Percentiles rank a stretch among this genome's conserved stretches.
Conservation (phyloP, 1,140 invertebrate genomes). For the Anthonomus grandis region DNA sequence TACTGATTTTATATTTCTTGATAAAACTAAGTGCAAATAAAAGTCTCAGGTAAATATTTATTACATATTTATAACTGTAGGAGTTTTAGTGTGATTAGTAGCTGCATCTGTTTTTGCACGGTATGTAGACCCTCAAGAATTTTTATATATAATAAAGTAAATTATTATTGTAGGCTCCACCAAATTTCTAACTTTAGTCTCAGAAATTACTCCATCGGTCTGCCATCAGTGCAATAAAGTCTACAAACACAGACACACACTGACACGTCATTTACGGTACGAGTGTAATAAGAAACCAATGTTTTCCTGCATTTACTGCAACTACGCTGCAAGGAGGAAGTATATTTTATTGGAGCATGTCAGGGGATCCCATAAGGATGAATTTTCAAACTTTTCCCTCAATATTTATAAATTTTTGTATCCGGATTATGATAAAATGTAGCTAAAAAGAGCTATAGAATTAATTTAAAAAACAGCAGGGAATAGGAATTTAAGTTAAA, state of each 20-base stretch:
- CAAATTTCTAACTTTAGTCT: too few relatives aligned
- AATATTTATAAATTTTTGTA: constrained; percentile 24
- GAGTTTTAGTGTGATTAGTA: too few relatives aligned
- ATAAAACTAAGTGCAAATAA: too few relatives aligned
- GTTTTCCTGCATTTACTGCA: constrained; percentile 74
- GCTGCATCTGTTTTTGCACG: constrained; percentile 4
- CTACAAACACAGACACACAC: constrained; percentile 50
- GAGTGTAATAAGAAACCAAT: constrained; percentile 50
- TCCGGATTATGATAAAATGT: constrained; percentile 9
- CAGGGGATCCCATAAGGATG: constrained; percentile 11
- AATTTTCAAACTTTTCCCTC: constrained; percentile 15
- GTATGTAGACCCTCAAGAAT: constrained; percentile 1
- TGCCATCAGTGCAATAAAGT: constrained; percentile 26
- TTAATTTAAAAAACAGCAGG: too few relatives aligned
- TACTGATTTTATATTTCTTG: too few relatives aligned
- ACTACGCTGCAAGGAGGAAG: constrained; percentile 19
- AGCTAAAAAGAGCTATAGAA: too few relatives aligned
- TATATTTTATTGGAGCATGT: constrained; percentile 24
- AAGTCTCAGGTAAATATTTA: too few relatives aligned
- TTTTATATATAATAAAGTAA: too few relatives aligned
- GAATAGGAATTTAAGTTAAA: too few relatives aligned
- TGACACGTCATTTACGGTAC: constrained; percentile 51
- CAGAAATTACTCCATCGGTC: background rate
- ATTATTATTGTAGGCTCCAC: too few relatives aligned
- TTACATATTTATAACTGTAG: too few relatives aligned